These are phyloP conservation scores for Orientallactaga sibirica DNA, from an alignment of 2,797 vertebrate species.

Conservation along the genomic window DNA sequence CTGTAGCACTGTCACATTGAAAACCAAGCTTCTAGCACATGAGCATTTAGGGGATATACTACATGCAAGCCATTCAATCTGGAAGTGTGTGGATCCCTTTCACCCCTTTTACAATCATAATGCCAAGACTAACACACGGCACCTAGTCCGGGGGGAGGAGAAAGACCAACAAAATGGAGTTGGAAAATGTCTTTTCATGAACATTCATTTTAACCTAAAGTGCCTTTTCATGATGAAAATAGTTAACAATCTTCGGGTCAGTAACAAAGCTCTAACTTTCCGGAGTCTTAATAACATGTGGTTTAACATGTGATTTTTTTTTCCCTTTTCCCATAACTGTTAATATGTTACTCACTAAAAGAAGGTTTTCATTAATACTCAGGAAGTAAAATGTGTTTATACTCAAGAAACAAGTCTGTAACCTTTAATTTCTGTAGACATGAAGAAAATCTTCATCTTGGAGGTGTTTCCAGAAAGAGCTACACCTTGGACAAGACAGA, in stretches of 20 bases:
- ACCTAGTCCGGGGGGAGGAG: background rate
- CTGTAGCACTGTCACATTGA: background rate
- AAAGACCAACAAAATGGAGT: background rate
- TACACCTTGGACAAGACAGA: slow-evolving; percentile 21
- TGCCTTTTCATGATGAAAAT: background rate
- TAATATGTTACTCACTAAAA: background rate
- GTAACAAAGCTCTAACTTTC: background rate
- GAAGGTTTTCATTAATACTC: slow-evolving; percentile 46
- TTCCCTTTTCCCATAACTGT: background rate
- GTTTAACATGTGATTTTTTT: background rate
- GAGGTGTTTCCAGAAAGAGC: slow-evolving; percentile 48
- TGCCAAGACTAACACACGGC: background rate
- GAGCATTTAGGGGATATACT: background rate
- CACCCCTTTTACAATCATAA: background rate
- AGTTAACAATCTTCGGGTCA: background rate
- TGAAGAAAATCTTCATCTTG: slow-evolving; percentile 33
- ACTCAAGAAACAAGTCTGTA: slow-evolving; percentile 17
- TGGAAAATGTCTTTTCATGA: background rate
- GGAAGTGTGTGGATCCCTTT: background rate
- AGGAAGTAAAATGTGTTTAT: background rate
- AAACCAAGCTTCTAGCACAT: background rate
- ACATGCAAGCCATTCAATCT: background rate
- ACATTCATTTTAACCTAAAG: background rate
- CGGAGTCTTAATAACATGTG: background rate
- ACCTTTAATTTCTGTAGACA: slow-evolving; percentile 2